These are phyloP conservation scores for Lasiurus cinereus DNA, from an alignment of 2,113 vertebrate genomes.

Conservation along the genomic window DNA sequence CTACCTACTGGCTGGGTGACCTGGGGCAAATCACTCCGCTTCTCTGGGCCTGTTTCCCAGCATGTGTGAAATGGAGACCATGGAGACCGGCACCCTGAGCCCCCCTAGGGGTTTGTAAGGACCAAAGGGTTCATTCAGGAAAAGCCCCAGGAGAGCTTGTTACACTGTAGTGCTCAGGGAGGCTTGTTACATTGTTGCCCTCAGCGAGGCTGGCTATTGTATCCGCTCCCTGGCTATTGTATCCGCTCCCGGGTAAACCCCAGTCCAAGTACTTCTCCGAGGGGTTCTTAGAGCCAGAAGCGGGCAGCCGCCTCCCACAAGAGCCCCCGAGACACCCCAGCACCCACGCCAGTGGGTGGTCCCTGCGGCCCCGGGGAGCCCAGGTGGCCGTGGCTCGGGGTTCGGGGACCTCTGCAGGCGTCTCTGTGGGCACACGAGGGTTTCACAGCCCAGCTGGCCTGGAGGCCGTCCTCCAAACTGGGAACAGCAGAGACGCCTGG, in stretches of 20 bases:
- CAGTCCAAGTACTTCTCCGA: background rate
- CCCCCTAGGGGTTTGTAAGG: background rate
- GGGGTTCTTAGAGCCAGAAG: fast-evolving
- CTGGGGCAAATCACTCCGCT: conserved; percentile 51
- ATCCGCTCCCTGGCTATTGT: background rate
- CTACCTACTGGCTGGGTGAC: conserved; percentile 52
- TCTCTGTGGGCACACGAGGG: background rate
- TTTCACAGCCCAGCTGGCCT: background rate
- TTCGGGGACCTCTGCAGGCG: background rate
- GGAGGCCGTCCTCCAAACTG: background rate
- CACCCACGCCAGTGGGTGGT: background rate
- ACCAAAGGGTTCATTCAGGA: background rate
- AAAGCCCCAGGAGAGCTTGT: background rate
- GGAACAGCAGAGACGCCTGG: background rate
- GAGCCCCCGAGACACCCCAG: background rate
- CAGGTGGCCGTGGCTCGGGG: background rate
- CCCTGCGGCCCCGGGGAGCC: background rate
- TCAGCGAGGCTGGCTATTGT: background rate
- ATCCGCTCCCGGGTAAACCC: no score
- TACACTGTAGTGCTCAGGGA: conserved; percentile 26
- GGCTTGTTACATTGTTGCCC: background rate
- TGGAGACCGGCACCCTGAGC: background rate
- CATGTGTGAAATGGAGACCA: conserved; percentile 14
- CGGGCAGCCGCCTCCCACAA: no score
- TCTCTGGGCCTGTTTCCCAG: conserved; percentile 45